Percentiles rank a stretch among this genome's conserved stretches.
Conservation (phyloP, 2,888 invertebrate species). For the Lasioglossum leucozonium region DNA sequence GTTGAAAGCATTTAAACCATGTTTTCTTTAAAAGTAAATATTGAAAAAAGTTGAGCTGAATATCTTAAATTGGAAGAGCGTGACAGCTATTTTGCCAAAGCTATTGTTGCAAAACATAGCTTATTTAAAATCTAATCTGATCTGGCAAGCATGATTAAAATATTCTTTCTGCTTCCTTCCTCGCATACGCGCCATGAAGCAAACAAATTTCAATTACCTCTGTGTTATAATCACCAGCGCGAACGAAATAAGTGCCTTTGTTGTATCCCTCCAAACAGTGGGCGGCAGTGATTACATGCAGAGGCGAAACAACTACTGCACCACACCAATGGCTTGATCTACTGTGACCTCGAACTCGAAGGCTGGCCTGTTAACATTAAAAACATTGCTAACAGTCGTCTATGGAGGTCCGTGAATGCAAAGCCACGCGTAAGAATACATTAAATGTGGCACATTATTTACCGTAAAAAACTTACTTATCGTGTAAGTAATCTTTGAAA, state of each 20-base stretch:
- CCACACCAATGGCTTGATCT: slow-evolving; percentile 90
- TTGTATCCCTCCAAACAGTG: slow-evolving; percentile 90
- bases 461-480: not conserved
- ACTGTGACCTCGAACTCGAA: slow-evolving; percentile 87
- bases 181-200: too few relatives aligned
- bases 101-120: too few relatives aligned
- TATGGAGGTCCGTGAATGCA: not conserved
- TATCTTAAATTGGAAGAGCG: too few relatives aligned
- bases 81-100: too few relatives aligned
- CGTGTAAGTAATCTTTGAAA: not conserved
- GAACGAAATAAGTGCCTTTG: slow-evolving; percentile 88
- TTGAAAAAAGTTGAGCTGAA: too few relatives aligned
- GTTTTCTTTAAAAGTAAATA: too few relatives aligned
- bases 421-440: not conserved
- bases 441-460: not conserved
- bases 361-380: slow-evolving; percentile 86
- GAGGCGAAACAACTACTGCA: slow-evolving; percentile 88
- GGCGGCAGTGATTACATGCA: slow-evolving; percentile 90
- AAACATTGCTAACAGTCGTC: not conserved
- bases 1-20: too few relatives aligned
- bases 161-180: too few relatives aligned
- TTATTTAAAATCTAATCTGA: too few relatives aligned
- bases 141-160: too few relatives aligned
- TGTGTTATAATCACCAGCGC: slow-evolving; percentile 91
- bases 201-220: slow-evolving; percentile 84